phyloP scores from a whole-genome alignment of 23 tunicate genomes.

The Halocynthia roretzi region DNA sequence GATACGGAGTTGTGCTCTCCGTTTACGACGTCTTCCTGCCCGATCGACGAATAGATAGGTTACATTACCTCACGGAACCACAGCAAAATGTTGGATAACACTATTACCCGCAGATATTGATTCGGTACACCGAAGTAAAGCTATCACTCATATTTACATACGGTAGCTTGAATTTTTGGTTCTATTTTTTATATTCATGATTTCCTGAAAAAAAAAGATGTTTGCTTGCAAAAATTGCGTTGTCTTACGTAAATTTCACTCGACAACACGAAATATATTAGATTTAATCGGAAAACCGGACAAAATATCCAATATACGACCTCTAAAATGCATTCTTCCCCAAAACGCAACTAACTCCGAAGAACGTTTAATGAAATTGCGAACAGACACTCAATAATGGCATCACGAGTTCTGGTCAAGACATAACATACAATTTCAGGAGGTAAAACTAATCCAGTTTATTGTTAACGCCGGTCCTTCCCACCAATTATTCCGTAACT shows the following conservation, averaged over 20 bases:
- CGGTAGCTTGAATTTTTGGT: too few species aligned
- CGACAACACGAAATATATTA: background rate
- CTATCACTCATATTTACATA: too few species aligned
- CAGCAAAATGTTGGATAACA: too few species aligned
- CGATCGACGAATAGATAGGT: too few species aligned
- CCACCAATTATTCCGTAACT: background rate
- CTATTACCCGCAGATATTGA: too few species aligned
- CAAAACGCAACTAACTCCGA: constrained; percentile 14
- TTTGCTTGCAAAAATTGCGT: too few species aligned
- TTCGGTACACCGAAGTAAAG: too few species aligned
- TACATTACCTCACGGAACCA: too few species aligned
- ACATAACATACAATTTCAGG: constrained; percentile 15
- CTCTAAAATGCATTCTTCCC: constrained; percentile 2
- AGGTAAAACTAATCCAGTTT: background rate
- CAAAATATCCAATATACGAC: constrained; percentile 31
- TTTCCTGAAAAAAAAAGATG: too few species aligned
- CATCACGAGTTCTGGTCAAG: constrained; percentile 41
- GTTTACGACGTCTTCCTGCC: too few species aligned
- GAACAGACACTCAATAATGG: constrained; percentile 29
- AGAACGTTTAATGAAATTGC: constrained; percentile 14
- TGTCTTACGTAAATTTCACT: background rate
- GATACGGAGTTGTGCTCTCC: too few species aligned
- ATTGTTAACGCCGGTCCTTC: background rate
- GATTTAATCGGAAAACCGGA: constrained; percentile 32
- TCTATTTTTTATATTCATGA: too few species aligned